Evolutionary conservation across 2,797 vertebrate species (phyloP), one percentile per base, ranked within the genome.

Genomic region (Lagodon rhomboides): DNA sequence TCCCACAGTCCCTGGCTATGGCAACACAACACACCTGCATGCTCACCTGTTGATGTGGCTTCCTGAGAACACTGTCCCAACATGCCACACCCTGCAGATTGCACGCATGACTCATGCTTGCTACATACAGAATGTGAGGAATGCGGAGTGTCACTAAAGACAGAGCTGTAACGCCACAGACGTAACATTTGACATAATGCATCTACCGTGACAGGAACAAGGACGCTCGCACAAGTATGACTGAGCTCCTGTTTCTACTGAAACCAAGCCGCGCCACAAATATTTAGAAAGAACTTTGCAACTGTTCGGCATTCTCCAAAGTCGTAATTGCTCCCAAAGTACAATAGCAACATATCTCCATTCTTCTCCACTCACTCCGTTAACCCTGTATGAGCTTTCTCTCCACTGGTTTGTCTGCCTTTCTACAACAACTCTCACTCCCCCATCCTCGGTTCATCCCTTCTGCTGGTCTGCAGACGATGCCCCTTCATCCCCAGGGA

Each of bases 101-200:
- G 41, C 68, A 54, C 66, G 61, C 65, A 60, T 73, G 78, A 82
- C 82, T 86, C 73, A 68, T 46, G 60, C 77, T 73, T 38, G 15
- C 70, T 30, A 72, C 79, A 80, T 72, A 58, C 80, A 85, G 80
- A 91, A 91, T 92, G 90, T 18, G 3, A 85, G 79, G 90, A 94
- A 94, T 90, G 90, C 69, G 0, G 47, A 80, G 63, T 79, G 84
- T 82, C 70, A 71, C 92, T 91, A 91, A 91, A 92, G 77, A 87
- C 79, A 91, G 81, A 65, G 58, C 85, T 47, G 73, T 76, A 87
- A 90, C 68, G 61, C 69, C 67, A 70, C 68, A 34, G 61, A 76
- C 46, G 47, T 38, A 83, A 79, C 86, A 77, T 91, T 74, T 86
- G 73, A 89, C 89, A 86, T 81, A 71, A 82, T 64, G 59, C 60